phyloP scores from a whole-genome alignment of 1,140 invertebrate species.

The Drosophila lacteicornis region DNA sequence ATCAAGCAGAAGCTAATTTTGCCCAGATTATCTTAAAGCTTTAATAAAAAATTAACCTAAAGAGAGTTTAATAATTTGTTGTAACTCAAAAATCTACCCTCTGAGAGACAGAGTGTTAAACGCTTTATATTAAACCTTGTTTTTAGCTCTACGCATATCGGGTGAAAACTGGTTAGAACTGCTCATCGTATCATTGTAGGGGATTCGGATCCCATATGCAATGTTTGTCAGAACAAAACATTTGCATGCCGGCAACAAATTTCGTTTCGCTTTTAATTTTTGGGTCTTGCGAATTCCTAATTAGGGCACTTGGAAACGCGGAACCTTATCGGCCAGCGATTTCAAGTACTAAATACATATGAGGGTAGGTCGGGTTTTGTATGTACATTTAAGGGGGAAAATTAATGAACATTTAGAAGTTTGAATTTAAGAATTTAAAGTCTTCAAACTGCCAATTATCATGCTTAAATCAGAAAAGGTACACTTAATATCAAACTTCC shows the following conservation, averaged over 20 bases:
- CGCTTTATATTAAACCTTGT: background rate
- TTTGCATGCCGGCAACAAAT: slow-evolving; percentile 35
- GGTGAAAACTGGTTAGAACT: slow-evolving; percentile 56
- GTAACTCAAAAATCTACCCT: background rate
- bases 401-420: background rate
- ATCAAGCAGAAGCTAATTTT: background rate
- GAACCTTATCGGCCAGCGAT: slow-evolving; percentile 23
- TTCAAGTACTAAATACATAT: slow-evolving; percentile 4
- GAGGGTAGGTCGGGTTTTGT: slow-evolving; percentile 37
- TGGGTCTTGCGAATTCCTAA: slow-evolving; percentile 22
- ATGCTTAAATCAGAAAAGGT: background rate
- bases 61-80: background rate
- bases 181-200: slow-evolving; percentile 2
- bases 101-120: background rate
- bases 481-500: background rate
- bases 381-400: background rate
- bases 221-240: slow-evolving; percentile 43
- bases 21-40: too few species aligned
- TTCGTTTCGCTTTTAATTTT: slow-evolving; percentile 32
- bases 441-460: background rate
- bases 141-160: slow-evolving; percentile 2
- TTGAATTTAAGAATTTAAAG: too few species aligned
- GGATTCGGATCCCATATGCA: slow-evolving; percentile 12
- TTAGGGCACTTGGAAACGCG: slow-evolving; percentile 22
- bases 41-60: background rate